phyloP scores from a whole-genome alignment of 2,888 invertebrate species.

The Anthoptus insignis region DNA sequence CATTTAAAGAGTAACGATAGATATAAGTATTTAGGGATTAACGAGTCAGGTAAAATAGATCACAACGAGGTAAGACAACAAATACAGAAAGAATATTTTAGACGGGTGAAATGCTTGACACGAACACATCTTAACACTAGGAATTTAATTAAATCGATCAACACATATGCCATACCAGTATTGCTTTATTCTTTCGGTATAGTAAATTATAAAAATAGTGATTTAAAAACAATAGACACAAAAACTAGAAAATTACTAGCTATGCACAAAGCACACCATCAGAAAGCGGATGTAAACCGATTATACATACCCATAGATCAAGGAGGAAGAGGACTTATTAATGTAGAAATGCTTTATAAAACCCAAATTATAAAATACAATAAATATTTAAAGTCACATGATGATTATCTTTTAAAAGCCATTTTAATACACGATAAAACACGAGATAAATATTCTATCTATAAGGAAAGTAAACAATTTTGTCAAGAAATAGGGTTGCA shows the following conservation, averaged over 20 bases:
- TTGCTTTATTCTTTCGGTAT: not conserved
- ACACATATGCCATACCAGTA: slow-evolving; percentile 7
- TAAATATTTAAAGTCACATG: slow-evolving; percentile 24
- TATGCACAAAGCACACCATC: slow-evolving; percentile 42
- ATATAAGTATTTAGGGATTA: slow-evolving; percentile 19
- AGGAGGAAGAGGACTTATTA: slow-evolving; percentile 38
- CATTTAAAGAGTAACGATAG: too few relatives aligned
- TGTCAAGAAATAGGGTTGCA: not conserved
- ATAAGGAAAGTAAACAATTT: slow-evolving; percentile 11
- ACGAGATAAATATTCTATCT: slow-evolving; percentile 40
- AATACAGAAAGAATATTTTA: slow-evolving; percentile 36
- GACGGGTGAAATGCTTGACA: slow-evolving; percentile 13
- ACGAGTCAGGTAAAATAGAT: slow-evolving; percentile 29
- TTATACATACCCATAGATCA: slow-evolving; percentile 40
- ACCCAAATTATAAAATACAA: slow-evolving; percentile 40
- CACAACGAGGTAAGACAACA: slow-evolving; percentile 32
- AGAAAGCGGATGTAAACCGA: slow-evolving; percentile 44
- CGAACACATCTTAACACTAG: slow-evolving; percentile 8
- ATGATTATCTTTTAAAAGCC: slow-evolving; percentile 31
- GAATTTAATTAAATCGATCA: not conserved
- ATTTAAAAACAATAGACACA: slow-evolving; percentile 31
- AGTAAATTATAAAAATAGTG: slow-evolving; percentile 32
- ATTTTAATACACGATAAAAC: slow-evolving; percentile 34
- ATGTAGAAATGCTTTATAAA: slow-evolving; percentile 34
- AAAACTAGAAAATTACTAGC: slow-evolving; percentile 42